Conservation (phyloP, 2,888 invertebrate genomes). For the Thymelicus lineola region DNA sequence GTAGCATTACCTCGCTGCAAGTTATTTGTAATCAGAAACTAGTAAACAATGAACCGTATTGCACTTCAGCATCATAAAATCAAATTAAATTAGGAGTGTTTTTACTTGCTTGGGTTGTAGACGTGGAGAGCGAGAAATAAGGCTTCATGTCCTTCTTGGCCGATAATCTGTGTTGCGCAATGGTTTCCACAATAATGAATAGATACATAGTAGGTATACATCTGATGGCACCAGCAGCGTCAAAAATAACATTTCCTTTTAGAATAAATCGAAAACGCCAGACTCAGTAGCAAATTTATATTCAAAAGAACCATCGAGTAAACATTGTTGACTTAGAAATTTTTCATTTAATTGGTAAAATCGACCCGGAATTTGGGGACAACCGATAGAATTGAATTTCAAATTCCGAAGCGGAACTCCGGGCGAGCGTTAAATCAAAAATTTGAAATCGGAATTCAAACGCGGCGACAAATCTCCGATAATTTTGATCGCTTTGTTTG, state of each 20-base stretch:
- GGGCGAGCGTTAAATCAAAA: constrained; percentile 38
- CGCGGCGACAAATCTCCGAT: constrained; percentile 43
- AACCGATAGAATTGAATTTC: constrained; percentile 32
- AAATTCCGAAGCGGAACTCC: constrained; percentile 31
- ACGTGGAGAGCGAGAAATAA: no score
- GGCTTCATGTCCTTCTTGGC: no score
- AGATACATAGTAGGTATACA: no score
- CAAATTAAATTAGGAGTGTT: no score
- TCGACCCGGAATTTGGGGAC: constrained; percentile 22
- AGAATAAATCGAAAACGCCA: constrained; percentile 16
- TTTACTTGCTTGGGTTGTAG: no score
- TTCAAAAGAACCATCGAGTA: constrained; percentile 7
- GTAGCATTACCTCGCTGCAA: neutral
- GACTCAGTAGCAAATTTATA: neutral
- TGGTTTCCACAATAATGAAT: no score
- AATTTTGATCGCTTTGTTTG: constrained; percentile 40
- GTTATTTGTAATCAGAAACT: neutral
- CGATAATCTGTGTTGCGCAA: no score
- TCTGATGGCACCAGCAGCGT: neutral
- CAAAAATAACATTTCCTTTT: neutral
- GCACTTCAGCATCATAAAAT: no score
- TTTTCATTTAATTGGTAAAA: constrained; percentile 30
- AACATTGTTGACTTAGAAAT: constrained; percentile 26
- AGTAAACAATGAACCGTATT: no score
- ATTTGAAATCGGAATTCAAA: constrained; percentile 43